A percentile compares a stretch with the other conserved stretches of the same genome.
These are phyloP conservation scores for Erpobdella octoculata DNA, from an alignment of 2,888 invertebrate genomes.

Conservation along the genomic window DNA sequence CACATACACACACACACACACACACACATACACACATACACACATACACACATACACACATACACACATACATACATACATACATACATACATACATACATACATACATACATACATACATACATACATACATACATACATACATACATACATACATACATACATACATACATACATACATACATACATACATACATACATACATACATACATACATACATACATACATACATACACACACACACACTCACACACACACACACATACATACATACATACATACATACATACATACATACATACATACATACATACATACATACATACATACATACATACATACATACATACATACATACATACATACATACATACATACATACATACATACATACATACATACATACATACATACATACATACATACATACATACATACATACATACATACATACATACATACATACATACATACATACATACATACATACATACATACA, in stretches of 20 bases:
- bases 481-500: neutral
- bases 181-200: conserved; percentile 1
- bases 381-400: conserved; percentile 1
- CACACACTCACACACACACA: neutral
- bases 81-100: conserved; percentile 1
- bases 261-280: neutral
- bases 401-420: neutral
- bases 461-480: neutral
- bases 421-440: neutral
- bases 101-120: conserved; percentile 1
- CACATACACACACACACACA: conserved; percentile 5
- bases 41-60: neutral
- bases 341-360: too few relatives aligned
- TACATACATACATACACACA: conserved; percentile 1
- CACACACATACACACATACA: neutral
- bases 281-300: neutral
- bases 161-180: conserved; percentile 1
- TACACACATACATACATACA: neutral
- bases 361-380: neutral
- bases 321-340: neutral
- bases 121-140: conserved; percentile 1
- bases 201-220: conserved; percentile 1
- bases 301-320: neutral
- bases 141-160: conserved; percentile 1
- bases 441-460: neutral